These are phyloP conservation scores for Pogonomyrmex californicus DNA, from an alignment of 1,140 invertebrate genomes.

Conservation along the genomic window DNA sequence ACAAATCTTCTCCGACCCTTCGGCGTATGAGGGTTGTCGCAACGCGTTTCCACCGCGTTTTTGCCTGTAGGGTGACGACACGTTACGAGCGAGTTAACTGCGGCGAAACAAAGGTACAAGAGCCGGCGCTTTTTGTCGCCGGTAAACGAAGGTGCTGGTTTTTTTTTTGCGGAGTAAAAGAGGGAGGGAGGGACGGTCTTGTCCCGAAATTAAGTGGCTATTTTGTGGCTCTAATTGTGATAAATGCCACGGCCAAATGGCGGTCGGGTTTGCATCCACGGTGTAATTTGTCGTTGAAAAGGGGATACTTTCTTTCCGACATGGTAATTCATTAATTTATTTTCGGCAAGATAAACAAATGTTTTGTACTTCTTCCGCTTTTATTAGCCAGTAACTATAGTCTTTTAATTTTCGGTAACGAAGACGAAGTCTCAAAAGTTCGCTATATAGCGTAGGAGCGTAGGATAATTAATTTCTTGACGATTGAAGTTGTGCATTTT, in stretches of 20 bases:
- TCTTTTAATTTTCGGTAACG: background rate
- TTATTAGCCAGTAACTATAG: background rate
- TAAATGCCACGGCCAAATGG: conserved; percentile 65
- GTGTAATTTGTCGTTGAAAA: conserved; percentile 25
- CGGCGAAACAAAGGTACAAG: conserved; percentile 64
- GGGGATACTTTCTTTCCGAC: background rate
- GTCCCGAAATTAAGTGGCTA: conserved; percentile 74
- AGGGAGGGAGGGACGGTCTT: background rate
- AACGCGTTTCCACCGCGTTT: conserved; percentile 42
- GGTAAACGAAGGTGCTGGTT: conserved; percentile 30
- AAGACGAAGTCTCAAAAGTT: background rate
- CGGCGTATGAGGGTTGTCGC: conserved; percentile 33
- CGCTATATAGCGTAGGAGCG: background rate
- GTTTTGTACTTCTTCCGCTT: background rate
- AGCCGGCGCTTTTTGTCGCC: conserved; percentile 20
- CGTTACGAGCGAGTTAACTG: conserved; percentile 51
- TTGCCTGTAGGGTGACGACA: conserved; percentile 54
- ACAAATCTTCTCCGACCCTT: conserved; percentile 70
- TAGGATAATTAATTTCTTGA: background rate
- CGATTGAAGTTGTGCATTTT: too few species aligned
- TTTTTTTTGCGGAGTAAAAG: conserved; percentile 22
- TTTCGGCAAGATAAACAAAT: background rate
- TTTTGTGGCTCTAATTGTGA: conserved; percentile 79
- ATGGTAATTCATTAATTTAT: conserved; percentile 18
- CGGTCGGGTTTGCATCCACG: background rate